phyloP scores from a whole-genome alignment of 1,140 invertebrate genomes.

The Solen grandis region DNA sequence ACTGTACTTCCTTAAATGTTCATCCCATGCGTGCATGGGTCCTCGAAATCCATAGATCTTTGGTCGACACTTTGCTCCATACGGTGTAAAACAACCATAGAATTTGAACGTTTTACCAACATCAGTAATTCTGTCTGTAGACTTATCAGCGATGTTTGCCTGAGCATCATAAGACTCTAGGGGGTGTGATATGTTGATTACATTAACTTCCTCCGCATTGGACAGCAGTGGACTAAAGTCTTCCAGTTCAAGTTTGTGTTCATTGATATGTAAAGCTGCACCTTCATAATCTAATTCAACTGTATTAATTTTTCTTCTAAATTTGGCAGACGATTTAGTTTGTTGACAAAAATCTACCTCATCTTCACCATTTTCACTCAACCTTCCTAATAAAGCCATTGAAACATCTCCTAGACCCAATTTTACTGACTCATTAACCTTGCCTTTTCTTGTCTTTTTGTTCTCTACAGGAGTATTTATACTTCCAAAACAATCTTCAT shows the following conservation, averaged over 20 bases:
- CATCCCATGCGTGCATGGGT: constrained; percentile 45
- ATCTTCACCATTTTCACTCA: too few species aligned
- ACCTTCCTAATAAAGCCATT: too few species aligned
- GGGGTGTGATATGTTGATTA: too few species aligned
- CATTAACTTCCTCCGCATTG: neutral
- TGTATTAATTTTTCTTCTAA: too few species aligned
- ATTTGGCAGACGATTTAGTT: too few species aligned
- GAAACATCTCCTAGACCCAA: too few species aligned
- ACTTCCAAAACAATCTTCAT: neutral
- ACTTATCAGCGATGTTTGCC: neutral
- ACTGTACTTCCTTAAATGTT: constrained; percentile 3
- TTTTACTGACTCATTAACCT: too few species aligned
- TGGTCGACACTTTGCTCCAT: constrained; percentile 50
- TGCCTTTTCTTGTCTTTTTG: too few species aligned
- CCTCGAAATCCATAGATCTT: constrained; percentile 48
- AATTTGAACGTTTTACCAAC: constrained; percentile 9
- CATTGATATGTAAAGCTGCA: neutral
- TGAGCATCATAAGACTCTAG: too few species aligned
- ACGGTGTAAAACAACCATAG: constrained; percentile 59
- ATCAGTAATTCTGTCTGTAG: neutral
- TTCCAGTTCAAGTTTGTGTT: neutral
- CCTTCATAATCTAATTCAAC: neutral
- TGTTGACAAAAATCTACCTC: too few species aligned
- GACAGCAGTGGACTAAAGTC: neutral
- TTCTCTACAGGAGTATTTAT: neutral